Conservation (phyloP, 2,797 vertebrate genomes). For the Nyctalus aviator region DNA sequence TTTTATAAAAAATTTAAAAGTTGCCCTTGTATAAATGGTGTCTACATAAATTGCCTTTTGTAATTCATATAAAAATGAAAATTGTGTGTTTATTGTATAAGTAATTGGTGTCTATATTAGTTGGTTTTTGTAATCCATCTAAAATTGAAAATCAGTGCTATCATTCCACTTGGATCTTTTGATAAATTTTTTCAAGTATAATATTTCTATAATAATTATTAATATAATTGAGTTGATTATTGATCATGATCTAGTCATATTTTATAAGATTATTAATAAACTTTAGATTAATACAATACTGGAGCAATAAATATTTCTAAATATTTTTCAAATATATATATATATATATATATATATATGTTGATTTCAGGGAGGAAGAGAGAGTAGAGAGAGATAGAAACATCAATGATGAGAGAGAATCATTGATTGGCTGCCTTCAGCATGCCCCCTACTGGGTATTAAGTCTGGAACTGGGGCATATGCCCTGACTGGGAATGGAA, state of each 20-base stretch:
- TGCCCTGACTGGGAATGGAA: background rate
- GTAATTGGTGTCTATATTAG: background rate
- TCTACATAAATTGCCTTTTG: background rate
- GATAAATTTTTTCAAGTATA: background rate
- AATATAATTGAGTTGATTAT: background rate
- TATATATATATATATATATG: too few species aligned
- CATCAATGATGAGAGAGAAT: background rate
- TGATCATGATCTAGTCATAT: background rate
- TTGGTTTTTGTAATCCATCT: background rate
- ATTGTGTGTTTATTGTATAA: background rate
- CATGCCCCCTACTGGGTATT: background rate
- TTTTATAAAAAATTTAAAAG: background rate
- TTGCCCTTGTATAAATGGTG: background rate
- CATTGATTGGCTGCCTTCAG: background rate
- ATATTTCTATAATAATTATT: background rate
- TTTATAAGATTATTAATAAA: background rate
- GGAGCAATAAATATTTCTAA: background rate
- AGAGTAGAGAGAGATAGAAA: background rate
- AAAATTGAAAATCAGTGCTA: background rate
- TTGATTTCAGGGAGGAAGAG: background rate
- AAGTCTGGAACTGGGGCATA: background rate
- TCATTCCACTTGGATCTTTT: background rate
- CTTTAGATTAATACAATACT: conserved; percentile 16
- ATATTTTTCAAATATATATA: background rate
- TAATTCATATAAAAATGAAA: background rate